Percentiles rank a stretch among this genome's conserved stretches.
These are phyloP conservation scores for Crypturellus tataupa DNA, from an alignment of 2,797 vertebrate genomes.

Conservation along the genomic window DNA sequence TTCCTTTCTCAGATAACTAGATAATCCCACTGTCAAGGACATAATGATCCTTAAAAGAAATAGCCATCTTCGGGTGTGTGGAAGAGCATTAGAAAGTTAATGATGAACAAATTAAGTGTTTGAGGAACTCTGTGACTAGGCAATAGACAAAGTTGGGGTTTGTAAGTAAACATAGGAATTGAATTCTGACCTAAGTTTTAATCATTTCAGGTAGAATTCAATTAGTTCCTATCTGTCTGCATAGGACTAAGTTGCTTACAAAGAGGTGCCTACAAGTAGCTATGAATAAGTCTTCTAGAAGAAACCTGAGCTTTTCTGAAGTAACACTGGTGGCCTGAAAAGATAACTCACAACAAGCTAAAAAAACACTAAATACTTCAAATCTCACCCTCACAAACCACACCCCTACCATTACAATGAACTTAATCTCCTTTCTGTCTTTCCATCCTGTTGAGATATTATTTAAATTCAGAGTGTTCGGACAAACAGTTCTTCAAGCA, in stretches of 20 bases:
- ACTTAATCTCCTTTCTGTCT: not conserved
- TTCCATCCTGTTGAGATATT: not conserved
- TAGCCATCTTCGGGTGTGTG: not conserved
- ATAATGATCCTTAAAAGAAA: not conserved
- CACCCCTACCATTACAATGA: not conserved
- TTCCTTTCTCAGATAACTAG: not conserved
- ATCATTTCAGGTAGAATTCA: not conserved
- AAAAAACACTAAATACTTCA: not conserved
- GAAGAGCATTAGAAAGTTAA: not conserved
- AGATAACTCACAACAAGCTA: not conserved
- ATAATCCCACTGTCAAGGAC: not conserved
- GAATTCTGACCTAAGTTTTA: not conserved
- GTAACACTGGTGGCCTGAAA: not conserved
- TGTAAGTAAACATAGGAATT: not conserved
- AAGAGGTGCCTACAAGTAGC: not conserved
- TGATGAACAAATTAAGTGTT: not conserved
- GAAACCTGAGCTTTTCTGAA: not conserved
- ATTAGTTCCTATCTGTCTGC: not conserved
- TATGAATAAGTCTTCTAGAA: not conserved
- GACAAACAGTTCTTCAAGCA: not conserved
- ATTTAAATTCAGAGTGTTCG: not conserved
- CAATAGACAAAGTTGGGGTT: not conserved
- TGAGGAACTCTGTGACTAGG: not conserved
- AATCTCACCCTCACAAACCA: not conserved
- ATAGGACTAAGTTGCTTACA: not conserved